Base-by-base conservation (phyloP, 2,888 invertebrate species). In the Fissipunctia ypsillon region DNA sequence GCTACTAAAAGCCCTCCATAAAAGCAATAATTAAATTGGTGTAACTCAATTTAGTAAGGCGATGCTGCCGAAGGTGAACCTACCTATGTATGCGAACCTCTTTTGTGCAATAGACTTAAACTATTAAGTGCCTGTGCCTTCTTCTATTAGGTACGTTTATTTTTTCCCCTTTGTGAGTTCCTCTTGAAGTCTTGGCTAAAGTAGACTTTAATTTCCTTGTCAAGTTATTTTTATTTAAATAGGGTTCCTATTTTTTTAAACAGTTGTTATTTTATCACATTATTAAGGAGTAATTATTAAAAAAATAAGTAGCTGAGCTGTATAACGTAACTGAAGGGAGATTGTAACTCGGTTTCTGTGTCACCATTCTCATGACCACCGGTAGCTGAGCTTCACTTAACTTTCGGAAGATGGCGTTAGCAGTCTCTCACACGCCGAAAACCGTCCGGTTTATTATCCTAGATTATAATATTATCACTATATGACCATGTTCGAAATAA, bases 1-100 rank as follows among this genome's bases (percentile, higher is more conserved):
- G 96, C 96, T 95, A 94, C 96, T 96, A 96, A 96, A 96, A 96
- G 96, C 96, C 93, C 94, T 96, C 95, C 95, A 95, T 96, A 95
- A 96, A 96, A 96, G 96, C 96, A 96, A 96, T 96, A 96, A 96
- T 96, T 96, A 95, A 94, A 96, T 96, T 96, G 92, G 89, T 90
- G 93, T 96, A 96, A 96, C 95, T 89, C 94, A 95, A 96, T 96
- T 96, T 95, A 92, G 92, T 92, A 94, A 93, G 94, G 93, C 93
- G 92, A 93, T 93, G 94, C 93, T 92, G 91, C 90, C 88, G 89
- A 93, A 94, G 93, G 92, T 93, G 87, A 85, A 83, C 67, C 70
- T 87, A 66, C 77, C 83, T 72, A 82, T 71, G 80, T 81, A 81
- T 84, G 78, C 68, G 78, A 76, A 73, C 78, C 80, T 79, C 80